These are phyloP conservation scores for Oreohelix idahoensis DNA, from an alignment of 1,140 invertebrate genomes.

Conservation along the genomic window DNA sequence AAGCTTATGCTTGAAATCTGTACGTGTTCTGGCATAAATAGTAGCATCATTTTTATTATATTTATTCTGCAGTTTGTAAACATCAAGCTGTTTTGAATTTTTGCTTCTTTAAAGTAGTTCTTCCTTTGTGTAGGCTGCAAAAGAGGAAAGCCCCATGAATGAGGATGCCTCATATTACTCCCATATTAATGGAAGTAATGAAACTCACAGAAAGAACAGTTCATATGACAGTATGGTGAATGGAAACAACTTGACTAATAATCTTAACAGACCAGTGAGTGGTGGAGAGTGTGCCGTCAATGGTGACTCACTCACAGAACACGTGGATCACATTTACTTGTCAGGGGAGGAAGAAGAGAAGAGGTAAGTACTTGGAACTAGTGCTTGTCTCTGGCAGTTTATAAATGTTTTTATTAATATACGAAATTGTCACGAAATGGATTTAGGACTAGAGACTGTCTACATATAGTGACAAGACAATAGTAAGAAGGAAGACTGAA, in stretches of 20 bases:
- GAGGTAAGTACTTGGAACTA: constrained; percentile 5
- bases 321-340: constrained; percentile 35
- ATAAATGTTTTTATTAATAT: too few species aligned
- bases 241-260: background rate
- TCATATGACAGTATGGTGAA: background rate
- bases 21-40: too few species aligned
- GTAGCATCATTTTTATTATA: too few species aligned
- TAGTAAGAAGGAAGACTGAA: too few species aligned
- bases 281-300: constrained; percentile 15
- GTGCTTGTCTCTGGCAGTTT: too few species aligned
- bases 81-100: too few species aligned
- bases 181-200: constrained; percentile 30
- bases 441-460: too few species aligned
- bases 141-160: constrained; percentile 31
- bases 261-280: background rate
- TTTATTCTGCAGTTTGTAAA: too few species aligned
- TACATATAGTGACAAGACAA: too few species aligned
- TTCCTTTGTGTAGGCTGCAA: background rate
- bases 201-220: background rate
- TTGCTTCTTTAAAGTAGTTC: too few species aligned
- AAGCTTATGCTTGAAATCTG: too few species aligned
- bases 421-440: too few species aligned
- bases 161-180: constrained; percentile 1
- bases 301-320: constrained; percentile 17
- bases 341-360: constrained; percentile 38